Percentiles rank a stretch among this genome's conserved stretches.
Evolutionary conservation across 2,113 vertebrate genomes (phyloP).

Genomic region (Theristicus caerulescens): DNA sequence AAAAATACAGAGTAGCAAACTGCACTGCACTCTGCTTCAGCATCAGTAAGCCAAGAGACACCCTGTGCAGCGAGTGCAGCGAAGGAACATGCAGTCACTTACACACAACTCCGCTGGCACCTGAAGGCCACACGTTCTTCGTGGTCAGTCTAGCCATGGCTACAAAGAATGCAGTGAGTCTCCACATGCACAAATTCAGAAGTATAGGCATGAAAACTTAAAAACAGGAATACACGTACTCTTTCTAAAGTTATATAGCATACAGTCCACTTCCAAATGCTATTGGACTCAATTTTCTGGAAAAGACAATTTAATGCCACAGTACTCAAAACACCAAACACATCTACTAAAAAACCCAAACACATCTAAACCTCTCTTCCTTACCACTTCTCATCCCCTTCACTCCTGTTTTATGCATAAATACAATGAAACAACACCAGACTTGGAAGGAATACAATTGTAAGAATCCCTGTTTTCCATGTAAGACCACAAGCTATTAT

Average conservation of each 20-base stretch:
- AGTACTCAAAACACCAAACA: background rate
- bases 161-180: rapidly evolving
- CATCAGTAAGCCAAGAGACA: too few relatives aligned
- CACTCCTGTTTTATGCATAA: background rate
- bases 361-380: background rate
- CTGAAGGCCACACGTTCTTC: background rate
- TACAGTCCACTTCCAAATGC: background rate
- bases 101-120: background rate
- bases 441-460: rapidly evolving
- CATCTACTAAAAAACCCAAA: background rate
- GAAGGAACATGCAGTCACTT: rapidly evolving
- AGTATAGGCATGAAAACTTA: background rate
- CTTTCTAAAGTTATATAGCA: background rate
- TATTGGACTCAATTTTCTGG: background rate
- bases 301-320: background rate
- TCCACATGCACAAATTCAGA: background rate
- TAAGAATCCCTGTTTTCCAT: background rate
- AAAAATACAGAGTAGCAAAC: background rate
- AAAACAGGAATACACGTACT: rapidly evolving
- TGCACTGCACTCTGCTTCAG: background rate
- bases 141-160: background rate
- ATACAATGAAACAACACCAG: background rate
- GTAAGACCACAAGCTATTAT: rapidly evolving
- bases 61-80: rapidly evolving
- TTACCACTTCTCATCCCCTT: background rate